Evolutionary conservation across 1,140 invertebrate species (phyloP).

Genomic region (Leptinotarsa undecemlineata): DNA sequence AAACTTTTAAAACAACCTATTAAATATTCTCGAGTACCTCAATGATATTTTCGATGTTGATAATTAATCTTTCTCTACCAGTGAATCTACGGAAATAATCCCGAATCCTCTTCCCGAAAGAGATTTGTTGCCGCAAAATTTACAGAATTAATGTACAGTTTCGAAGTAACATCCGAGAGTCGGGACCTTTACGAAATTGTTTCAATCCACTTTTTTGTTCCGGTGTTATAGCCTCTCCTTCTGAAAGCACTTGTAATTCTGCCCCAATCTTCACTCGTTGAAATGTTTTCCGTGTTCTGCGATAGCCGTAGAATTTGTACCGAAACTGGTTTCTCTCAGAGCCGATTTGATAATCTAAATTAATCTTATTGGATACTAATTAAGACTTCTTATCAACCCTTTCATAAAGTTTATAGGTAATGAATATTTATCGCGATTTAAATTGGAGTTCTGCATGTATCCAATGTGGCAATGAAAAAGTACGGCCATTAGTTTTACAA

Average conservation of each 20-base stretch:
- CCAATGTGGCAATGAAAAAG: background rate
- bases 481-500: background rate
- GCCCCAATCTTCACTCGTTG: constrained; percentile 13
- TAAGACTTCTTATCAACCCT: constrained; percentile 39
- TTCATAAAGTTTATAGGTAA: constrained; percentile 34
- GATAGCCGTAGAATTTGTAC: constrained; percentile 35
- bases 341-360: constrained; percentile 29
- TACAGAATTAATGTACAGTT: no score
- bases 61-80: no score
- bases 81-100: no score
- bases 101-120: no score
- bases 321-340: constrained; percentile 29
- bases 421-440: constrained; percentile 39
- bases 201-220: constrained; percentile 12
- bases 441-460: constrained; percentile 8
- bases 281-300: constrained; percentile 35
- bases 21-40: no score
- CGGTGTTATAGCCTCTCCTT: background rate
- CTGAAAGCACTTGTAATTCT: background rate
- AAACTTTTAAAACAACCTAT: no score
- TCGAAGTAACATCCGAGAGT: no score
- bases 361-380: constrained; percentile 38
- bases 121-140: no score
- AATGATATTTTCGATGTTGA: no score
- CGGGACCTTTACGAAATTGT: background rate